A percentile compares a stretch with the other conserved stretches of the same genome.
phyloP scores from a whole-genome alignment of 2,113 vertebrate species.

The Chrysochloris asiatica region DNA sequence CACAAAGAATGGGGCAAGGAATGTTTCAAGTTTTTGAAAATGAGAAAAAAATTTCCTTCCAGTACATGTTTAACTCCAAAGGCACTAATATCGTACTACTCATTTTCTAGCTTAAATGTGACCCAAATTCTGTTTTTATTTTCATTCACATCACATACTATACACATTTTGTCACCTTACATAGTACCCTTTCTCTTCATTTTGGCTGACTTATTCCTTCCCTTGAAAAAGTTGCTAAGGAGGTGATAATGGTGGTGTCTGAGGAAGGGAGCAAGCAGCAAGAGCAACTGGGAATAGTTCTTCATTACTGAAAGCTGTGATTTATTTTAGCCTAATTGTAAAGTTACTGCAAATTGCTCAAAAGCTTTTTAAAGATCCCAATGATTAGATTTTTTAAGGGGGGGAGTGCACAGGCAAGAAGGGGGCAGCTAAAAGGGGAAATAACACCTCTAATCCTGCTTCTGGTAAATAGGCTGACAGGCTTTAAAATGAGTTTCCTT shows the following conservation, averaged over 20 bases:
- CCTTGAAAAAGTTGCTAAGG: constrained; percentile 75
- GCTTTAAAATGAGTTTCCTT: constrained; percentile 93
- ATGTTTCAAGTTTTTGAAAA: not conserved
- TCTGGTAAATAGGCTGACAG: constrained; percentile 90
- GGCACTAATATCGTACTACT: constrained; percentile 44
- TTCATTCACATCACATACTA: constrained; percentile 1
- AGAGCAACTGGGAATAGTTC: constrained; percentile 79
- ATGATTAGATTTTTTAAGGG: constrained; percentile 87
- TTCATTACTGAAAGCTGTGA: constrained; percentile 82
- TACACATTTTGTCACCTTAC: not conserved
- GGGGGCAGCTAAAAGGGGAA: constrained; percentile 89
- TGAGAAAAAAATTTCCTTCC: constrained; percentile 23
- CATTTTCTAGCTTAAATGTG: constrained; percentile 57
- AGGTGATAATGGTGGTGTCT: constrained; percentile 42
- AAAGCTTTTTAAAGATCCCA: constrained; percentile 87
- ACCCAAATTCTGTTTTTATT: constrained; percentile 54
- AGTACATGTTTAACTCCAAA: not conserved
- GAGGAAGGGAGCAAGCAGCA: constrained; percentile 22
- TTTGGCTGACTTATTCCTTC: constrained; percentile 69
- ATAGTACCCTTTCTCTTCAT: constrained; percentile 18
- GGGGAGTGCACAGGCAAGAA: constrained; percentile 65
- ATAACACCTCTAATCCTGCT: constrained; percentile 92
- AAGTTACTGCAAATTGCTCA: constrained; percentile 88
- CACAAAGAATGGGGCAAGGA: constrained; percentile 22
- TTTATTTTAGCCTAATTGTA: constrained; percentile 88